Evolutionary conservation across 2,888 invertebrate species (phyloP), one percentile per base, ranked within the genome.

Genomic region (Orgyia antiqua): DNA sequence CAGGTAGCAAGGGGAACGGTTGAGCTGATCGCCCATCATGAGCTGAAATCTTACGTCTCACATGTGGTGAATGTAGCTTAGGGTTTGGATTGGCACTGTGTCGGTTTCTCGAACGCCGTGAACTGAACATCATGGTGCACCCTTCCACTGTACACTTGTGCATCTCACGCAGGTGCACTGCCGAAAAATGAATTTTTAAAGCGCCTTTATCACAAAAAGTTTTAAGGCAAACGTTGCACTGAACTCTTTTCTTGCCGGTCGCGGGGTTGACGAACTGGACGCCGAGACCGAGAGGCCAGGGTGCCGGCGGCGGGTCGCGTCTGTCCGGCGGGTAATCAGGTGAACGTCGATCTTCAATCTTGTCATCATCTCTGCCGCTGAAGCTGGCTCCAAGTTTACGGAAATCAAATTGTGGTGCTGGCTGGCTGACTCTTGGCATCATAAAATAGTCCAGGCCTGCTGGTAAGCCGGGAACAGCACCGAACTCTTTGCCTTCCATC

Each of bases 171-270:
- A 98, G 84, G 73, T 99, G 99, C 41, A 99, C 98, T 10, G 99
- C 99, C 37, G 97, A 97, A 77, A 98, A 98, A 75, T 99, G 99
- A 31, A 99, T 99, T 88, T 99, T 99, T 31, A 99, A 88, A 24
- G 99, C 98, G 44, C 98, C 98, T 84, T 99, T 99, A 86, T 99
- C 99, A 89, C 99, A 99, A 84, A 99, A 99, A 36, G 98, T 98
- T 80, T 99, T 99, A 47, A 97, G 89, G 78, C 99, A 99, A 40
- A 97, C 96, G 70, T 96, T 96, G 86, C 99, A 99, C 87, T 97
- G 95, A 40, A 98, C 98, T 57, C 98, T 90, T 69, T 97, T 97
- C 88, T 98, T 98, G 24, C 96, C 96, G 18, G 96, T 95, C 6
- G 94, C 92, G 13, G 96, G 95, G 76, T 95, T 95, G 58, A 95